Conservation (phyloP, 2,797 vertebrate species). For the Chromis chromis region DNA sequence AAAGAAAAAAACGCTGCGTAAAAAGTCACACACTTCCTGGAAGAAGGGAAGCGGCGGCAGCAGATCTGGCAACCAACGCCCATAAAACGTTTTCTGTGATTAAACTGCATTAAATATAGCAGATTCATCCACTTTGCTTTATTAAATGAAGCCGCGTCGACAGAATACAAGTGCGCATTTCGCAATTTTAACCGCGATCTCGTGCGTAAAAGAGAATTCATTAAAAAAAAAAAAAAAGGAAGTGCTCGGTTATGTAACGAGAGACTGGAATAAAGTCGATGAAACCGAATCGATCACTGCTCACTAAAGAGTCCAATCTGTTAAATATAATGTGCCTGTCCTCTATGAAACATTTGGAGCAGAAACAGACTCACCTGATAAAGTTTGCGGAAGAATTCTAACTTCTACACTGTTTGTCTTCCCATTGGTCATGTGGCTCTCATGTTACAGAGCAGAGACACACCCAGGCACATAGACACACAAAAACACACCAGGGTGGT, state of each 20-base stretch:
- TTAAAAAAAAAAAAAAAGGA: neutral
- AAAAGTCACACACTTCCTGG: conserved; percentile 68
- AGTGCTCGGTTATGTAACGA: conserved; percentile 39
- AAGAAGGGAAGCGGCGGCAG: conserved; percentile 29
- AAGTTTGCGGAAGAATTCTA: conserved; percentile 64
- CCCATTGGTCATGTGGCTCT: conserved; percentile 70
- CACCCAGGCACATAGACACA: conserved; percentile 52
- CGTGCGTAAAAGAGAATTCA: neutral
- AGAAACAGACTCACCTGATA: conserved; percentile 74
- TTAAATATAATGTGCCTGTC: neutral
- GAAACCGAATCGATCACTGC: conserved; percentile 20
- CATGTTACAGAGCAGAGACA: conserved; percentile 43
- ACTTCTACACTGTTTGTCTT: conserved; percentile 50
- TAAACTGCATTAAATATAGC: neutral
- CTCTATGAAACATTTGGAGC: conserved; percentile 6
- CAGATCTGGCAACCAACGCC: conserved; percentile 66
- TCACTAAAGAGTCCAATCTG: neutral
- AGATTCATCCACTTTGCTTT: conserved; percentile 14
- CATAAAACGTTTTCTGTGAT: conserved; percentile 25
- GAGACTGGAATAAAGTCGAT: neutral
- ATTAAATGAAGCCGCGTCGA: conserved; percentile 7
- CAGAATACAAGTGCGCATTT: neutral
- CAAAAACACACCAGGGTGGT: conserved; percentile 4
- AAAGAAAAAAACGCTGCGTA: neutral
- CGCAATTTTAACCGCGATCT: neutral